phyloP scores from a whole-genome alignment of 2,113 vertebrate genomes.

The Entomyzon cyanotis region DNA sequence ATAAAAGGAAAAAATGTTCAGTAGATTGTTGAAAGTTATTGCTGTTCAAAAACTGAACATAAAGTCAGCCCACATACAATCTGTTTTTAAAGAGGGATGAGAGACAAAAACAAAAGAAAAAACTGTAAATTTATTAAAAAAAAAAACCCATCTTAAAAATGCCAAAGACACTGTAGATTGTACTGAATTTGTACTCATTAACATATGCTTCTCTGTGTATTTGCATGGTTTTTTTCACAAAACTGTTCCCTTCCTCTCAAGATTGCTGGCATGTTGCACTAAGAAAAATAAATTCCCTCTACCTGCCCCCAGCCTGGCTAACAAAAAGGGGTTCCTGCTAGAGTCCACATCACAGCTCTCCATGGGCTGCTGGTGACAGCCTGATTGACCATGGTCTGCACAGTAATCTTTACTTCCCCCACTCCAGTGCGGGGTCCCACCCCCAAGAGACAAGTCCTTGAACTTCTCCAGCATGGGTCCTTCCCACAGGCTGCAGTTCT shows the following conservation, averaged over 20 bases:
- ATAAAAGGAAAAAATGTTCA: neutral
- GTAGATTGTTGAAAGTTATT: neutral
- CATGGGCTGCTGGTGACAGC: neutral
- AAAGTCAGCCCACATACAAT: constrained; percentile 31
- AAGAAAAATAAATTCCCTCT: neutral
- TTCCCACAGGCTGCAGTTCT: neutral
- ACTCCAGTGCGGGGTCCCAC: neutral
- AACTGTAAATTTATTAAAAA: neutral
- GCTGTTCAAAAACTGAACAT: neutral
- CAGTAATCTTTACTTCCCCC: neutral
- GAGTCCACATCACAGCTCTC: neutral
- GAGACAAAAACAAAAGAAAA: neutral
- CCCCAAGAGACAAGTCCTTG: neutral
- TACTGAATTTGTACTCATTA: neutral
- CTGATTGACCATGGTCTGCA: neutral
- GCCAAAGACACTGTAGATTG: neutral
- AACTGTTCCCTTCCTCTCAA: neutral
- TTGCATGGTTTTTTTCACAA: neutral
- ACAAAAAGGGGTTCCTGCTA: neutral
- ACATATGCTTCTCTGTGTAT: neutral
- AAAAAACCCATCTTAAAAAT: neutral
- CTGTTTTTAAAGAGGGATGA: neutral
- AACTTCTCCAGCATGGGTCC: neutral
- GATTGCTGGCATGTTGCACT: neutral
- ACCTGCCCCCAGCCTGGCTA: neutral